These are phyloP conservation scores for Cephus runcator DNA, from an alignment of 2,888 invertebrate species.

Conservation along the genomic window DNA sequence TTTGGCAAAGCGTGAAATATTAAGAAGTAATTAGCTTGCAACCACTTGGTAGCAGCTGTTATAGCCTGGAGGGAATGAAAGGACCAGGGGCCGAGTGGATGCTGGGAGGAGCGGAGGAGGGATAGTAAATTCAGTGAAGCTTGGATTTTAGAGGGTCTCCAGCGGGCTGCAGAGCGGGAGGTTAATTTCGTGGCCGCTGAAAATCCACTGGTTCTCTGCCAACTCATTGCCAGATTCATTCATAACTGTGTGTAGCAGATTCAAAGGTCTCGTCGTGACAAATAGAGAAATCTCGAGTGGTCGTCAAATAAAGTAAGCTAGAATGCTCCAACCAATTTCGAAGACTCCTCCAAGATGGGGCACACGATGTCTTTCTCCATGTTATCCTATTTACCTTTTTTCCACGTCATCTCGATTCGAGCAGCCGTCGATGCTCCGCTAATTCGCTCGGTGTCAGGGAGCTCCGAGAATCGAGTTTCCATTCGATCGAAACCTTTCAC, in stretches of 20 bases:
- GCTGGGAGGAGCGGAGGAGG: neutral
- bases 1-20: slow-evolving; percentile 35
- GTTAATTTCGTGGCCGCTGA: slow-evolving; percentile 50
- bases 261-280: slow-evolving; percentile 1
- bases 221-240: slow-evolving; percentile 47
- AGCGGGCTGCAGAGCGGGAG: slow-evolving; percentile 31
- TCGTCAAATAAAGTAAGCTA: too few species aligned
- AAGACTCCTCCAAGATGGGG: too few species aligned
- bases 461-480: too few species aligned
- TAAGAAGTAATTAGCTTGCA: slow-evolving; percentile 36
- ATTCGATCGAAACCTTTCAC: too few species aligned
- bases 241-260: slow-evolving; percentile 29
- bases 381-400: too few species aligned
- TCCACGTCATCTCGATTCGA: too few species aligned
- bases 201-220: slow-evolving; percentile 48
- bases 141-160: slow-evolving; percentile 27
- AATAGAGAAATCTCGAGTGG: neutral
- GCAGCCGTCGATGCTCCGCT: too few species aligned
- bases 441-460: too few species aligned
- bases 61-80: slow-evolving; percentile 17
- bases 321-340: too few species aligned
- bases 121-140: slow-evolving; percentile 43
- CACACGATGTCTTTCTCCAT: too few species aligned
- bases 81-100: neutral
- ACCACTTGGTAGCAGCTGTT: slow-evolving; percentile 35